Evolutionary conservation across 2,888 invertebrate species (phyloP), one percentile per base, ranked within the genome.

Genomic region (Clitarchus hookeri): DNA sequence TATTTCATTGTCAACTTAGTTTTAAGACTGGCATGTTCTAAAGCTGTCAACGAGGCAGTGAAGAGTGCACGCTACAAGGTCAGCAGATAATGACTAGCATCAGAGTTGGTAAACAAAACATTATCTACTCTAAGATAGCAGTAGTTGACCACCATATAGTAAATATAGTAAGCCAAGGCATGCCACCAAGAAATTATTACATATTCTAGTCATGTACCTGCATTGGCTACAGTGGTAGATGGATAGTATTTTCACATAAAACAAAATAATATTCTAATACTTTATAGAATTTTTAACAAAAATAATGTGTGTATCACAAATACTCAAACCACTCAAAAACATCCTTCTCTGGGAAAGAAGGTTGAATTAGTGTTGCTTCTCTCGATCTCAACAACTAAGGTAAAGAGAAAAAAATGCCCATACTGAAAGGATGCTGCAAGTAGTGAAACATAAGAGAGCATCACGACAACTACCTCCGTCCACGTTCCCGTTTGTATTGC

Each of bases 401-500:
- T 84, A 84, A 86, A 86, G 78, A 13, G 54, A 86, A 54, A 85
- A 85, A 85, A 83, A 83, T 83, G 48, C 84, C 65, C 83, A 87
- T 87, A 87, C 86, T 87, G 84, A 86, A 87, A 87, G 87, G 87
- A 86, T 87, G 88, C 80, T 80, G 80, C 80, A 80, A 80, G 65
- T 65, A 6, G 65, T 65, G 11, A 65, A 65, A 65, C 65, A 23
- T 23, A 65, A 65, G 65, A 65, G 65, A 9, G 19, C 65, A 80
- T 27, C 16, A 26, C 44, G 44, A 27, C 16, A 80, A 80, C 85
- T 97, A 98, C 98, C 98, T 98, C 97, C 98, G 98, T 95, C 99
- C 95, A 91, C 94, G 94, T 92, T 95, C 95, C 91, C 94, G 94
- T 92, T 95, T 98, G 96, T 98, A 99, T 93, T 97, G 97, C 94